Conservation (phyloP, 35 echinoderm and acorn worm species). For the Acanthaster planci region DNA sequence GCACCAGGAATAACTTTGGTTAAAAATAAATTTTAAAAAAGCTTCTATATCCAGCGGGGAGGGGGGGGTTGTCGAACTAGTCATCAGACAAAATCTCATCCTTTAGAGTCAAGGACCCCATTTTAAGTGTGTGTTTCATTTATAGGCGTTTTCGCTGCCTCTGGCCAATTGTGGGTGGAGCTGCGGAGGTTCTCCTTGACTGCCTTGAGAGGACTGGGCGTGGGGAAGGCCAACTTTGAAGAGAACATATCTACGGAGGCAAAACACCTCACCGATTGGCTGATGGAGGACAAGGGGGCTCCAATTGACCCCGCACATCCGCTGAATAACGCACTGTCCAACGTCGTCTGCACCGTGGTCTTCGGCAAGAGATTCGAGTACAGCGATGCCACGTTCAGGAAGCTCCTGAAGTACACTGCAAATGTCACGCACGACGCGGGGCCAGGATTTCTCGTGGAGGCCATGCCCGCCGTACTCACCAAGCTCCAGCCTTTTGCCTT, state of each 20-base stretch:
- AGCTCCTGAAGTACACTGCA: background rate
- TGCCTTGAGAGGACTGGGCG: slow-evolving; percentile 37
- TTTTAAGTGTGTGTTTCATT: background rate
- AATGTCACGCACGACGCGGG: background rate
- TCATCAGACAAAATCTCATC: no score
- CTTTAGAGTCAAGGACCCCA: no score
- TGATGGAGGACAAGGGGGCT: background rate
- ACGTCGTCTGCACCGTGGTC: slow-evolving; percentile 42
- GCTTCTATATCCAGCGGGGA: no score
- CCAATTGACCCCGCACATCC: background rate
- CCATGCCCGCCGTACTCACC: background rate
- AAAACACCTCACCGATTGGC: slow-evolving; percentile 12
- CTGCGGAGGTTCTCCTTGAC: slow-evolving; percentile 42
- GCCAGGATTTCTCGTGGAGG: background rate
- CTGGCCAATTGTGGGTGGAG: slow-evolving; percentile 34
- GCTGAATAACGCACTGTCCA: slow-evolving; percentile 38
- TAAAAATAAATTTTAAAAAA: no score
- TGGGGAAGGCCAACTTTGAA: slow-evolving; percentile 47
- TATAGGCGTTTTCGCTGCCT: background rate
- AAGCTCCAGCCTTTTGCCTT: background rate
- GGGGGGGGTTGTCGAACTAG: no score
- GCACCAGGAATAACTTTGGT: no score
- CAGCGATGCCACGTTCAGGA: slow-evolving; percentile 19
- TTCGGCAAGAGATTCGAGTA: slow-evolving; percentile 66
- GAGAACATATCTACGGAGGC: slow-evolving; percentile 37